Percentiles rank a stretch among this genome's conserved stretches.
Evolutionary conservation across 2,888 invertebrate species (phyloP).

Genomic region (Hyposoter didymator): DNA sequence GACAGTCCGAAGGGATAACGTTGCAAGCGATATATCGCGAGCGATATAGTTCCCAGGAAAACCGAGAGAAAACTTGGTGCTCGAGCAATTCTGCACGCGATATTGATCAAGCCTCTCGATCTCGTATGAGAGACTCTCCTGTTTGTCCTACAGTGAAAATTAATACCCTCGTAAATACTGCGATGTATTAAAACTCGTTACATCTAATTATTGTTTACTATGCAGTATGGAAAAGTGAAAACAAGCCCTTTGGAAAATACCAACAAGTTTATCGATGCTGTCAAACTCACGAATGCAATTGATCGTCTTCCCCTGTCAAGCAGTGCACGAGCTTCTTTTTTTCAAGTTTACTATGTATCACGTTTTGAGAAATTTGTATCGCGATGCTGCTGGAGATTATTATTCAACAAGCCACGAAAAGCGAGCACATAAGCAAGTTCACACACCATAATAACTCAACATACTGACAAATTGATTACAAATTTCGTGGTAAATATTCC

Average conservation of each 20-base stretch:
- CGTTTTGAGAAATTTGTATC: background rate
- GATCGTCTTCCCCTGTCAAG: background rate
- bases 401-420: background rate
- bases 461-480: background rate
- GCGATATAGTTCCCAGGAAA: constrained; percentile 47
- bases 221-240: background rate
- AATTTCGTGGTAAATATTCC: background rate
- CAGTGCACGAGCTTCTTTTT: no score
- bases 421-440: background rate
- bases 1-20: constrained; percentile 20
- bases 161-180: constrained; percentile 23
- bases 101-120: constrained; percentile 52
- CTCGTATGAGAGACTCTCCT: constrained; percentile 14
- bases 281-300: background rate
- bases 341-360: background rate
- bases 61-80: constrained; percentile 8
- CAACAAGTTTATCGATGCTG: background rate
- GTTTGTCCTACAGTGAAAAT: constrained; percentile 11
- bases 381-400: background rate
- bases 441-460: background rate
- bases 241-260: background rate
- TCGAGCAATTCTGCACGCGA: constrained; percentile 43
- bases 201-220: background rate
- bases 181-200: background rate
- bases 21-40: constrained; percentile 41